Evolutionary conservation across 2,113 vertebrate genomes (phyloP).

Genomic region (Tragelaphus imberbis): DNA sequence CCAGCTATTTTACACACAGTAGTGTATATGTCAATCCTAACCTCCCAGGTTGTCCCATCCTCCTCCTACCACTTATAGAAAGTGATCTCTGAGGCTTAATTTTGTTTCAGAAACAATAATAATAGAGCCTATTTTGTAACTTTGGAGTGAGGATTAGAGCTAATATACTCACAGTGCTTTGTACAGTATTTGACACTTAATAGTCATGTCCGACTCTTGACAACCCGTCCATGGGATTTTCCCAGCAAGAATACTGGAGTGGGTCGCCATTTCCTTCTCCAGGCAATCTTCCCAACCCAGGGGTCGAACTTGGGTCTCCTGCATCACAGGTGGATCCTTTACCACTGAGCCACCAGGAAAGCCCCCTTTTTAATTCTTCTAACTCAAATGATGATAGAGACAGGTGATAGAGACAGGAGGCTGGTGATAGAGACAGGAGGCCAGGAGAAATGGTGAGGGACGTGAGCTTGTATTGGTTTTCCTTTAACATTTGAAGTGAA

Average conservation of each 20-base stretch:
- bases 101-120: not conserved
- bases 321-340: not conserved
- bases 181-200: not conserved
- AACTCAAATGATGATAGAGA: not conserved
- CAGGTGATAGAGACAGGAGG: too few relatives aligned
- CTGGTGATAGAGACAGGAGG: too few relatives aligned
- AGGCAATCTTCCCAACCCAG: not conserved
- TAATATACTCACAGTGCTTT: not conserved
- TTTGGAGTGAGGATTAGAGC: too few relatives aligned
- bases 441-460: not conserved
- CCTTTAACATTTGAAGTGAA: not conserved
- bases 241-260: not conserved
- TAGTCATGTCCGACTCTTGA: not conserved
- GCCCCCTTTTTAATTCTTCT: not conserved
- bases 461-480: not conserved
- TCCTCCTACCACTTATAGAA: conserved; percentile 25
- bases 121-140: not conserved
- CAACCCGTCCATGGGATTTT: not conserved
- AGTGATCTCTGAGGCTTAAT: not conserved
- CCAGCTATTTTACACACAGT: not conserved
- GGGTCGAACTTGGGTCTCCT: not conserved
- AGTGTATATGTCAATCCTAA: not conserved
- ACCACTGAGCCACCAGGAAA: not conserved
- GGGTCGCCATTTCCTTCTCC: not conserved
- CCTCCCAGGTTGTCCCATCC: not conserved